Conservation (phyloP, 2,888 invertebrate genomes). For the Pyrrhia umbra region DNA sequence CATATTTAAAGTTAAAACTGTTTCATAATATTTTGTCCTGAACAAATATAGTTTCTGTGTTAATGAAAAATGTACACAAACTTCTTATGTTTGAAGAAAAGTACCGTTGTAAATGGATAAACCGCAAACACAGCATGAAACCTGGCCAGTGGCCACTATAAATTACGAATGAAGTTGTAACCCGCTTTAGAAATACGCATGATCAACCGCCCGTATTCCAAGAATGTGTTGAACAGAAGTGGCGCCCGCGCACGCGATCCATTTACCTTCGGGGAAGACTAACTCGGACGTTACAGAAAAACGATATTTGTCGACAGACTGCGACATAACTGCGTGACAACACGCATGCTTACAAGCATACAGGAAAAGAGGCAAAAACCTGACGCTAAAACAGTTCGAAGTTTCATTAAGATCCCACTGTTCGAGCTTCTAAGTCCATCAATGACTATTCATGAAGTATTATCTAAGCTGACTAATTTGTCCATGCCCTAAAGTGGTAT, state of each 20-base stretch:
- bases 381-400: slow-evolving; percentile 20
- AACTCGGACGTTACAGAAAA: slow-evolving; percentile 61
- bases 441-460: slow-evolving; percentile 78
- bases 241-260: slow-evolving; percentile 70
- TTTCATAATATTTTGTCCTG: background rate
- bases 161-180: slow-evolving; percentile 40
- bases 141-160: background rate
- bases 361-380: slow-evolving; percentile 35
- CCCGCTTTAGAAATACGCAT: slow-evolving; percentile 50
- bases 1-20: background rate
- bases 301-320: slow-evolving; percentile 57
- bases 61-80: slow-evolving; percentile 24
- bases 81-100: slow-evolving; percentile 4
- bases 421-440: slow-evolving; percentile 24
- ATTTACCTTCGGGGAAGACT: slow-evolving; percentile 70
- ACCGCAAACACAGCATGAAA: slow-evolving; percentile 15
- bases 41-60: slow-evolving; percentile 7
- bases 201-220: slow-evolving; percentile 59
- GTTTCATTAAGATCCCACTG: slow-evolving; percentile 29
- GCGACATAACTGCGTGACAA: slow-evolving; percentile 44
- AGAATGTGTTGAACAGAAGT: slow-evolving; percentile 66
- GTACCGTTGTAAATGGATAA: background rate
- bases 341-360: slow-evolving; percentile 49
- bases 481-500: slow-evolving; percentile 76
- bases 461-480: slow-evolving; percentile 80